Conservation (phyloP, 2,797 vertebrate species). For the Coluber constrictor region DNA sequence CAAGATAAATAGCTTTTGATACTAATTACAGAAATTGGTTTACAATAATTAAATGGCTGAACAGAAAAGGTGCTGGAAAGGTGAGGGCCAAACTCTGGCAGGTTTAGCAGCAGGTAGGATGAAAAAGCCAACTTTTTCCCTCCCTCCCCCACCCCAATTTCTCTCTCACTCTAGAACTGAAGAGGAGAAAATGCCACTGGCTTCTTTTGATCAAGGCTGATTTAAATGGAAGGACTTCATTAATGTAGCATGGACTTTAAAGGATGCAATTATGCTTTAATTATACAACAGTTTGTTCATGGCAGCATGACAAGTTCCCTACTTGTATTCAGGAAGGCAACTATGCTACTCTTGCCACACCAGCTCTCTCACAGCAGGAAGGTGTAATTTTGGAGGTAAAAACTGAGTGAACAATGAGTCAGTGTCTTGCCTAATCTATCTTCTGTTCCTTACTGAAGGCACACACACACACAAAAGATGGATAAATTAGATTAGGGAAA, state of each 20-base stretch:
- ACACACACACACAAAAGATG: neutral
- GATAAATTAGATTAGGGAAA: constrained; percentile 13
- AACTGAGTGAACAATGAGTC: neutral
- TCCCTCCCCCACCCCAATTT: fast-evolving
- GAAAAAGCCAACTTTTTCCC: constrained; percentile 8
- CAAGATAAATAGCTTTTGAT: constrained; percentile 49
- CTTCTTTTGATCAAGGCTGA: constrained; percentile 10
- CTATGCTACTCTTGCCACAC: neutral
- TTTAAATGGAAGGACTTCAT: constrained; percentile 34
- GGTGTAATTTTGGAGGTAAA: neutral
- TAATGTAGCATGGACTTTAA: neutral
- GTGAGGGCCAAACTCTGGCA: constrained; percentile 46
- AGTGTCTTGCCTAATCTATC: neutral
- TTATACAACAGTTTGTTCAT: constrained; percentile 30
- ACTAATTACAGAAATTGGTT: constrained; percentile 60
- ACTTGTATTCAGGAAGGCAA: neutral
- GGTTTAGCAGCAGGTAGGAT: constrained; percentile 53
- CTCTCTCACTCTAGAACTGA: neutral
- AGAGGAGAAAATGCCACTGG: neutral
- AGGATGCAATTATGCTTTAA: constrained; percentile 35
- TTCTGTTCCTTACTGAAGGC: neutral
- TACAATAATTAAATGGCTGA: constrained; percentile 53
- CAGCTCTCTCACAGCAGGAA: neutral
- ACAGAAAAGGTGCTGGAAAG: constrained; percentile 40
- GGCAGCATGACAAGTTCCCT: neutral